Evolutionary conservation across 1,140 invertebrate genomes (phyloP).

Genomic region (Aplysia californica): DNA sequence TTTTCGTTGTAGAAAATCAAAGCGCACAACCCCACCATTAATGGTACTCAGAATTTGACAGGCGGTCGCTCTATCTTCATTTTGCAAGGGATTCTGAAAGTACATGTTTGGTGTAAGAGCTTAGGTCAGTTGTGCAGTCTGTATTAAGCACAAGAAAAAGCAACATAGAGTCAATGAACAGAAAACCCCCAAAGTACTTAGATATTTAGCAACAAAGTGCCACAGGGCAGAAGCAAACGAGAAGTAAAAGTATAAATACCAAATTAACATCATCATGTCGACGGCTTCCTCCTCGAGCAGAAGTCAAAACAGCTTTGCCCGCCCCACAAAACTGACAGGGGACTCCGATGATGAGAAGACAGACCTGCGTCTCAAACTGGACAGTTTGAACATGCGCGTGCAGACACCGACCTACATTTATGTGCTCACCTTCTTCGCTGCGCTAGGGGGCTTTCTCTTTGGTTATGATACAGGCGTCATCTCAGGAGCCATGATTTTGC

Average conservation of each 20-base stretch:
- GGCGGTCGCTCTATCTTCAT: too few species aligned
- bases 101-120: too few species aligned
- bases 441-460: conserved; percentile 76
- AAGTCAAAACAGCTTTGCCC: neutral
- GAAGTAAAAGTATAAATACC: neutral
- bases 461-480: conserved; percentile 78
- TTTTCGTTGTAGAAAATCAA: too few species aligned
- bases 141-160: too few species aligned
- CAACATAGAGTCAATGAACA: too few species aligned
- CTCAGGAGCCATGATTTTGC: conserved; percentile 75
- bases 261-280: neutral
- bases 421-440: conserved; percentile 58
- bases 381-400: conserved; percentile 46
- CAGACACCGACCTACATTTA: conserved; percentile 59
- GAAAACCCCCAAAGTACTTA: neutral
- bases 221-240: neutral
- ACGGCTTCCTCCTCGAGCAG: neutral
- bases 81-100: too few species aligned
- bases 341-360: conserved; percentile 55
- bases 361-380: conserved; percentile 57
- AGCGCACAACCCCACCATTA: too few species aligned
- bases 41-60: too few species aligned
- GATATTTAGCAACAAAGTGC: neutral
- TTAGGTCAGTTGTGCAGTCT: too few species aligned
- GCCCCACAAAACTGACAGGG: conserved; percentile 53